These are phyloP conservation scores for Diploscapter pachys DNA, from an alignment of 1,140 invertebrate species.

Conservation along the genomic window DNA sequence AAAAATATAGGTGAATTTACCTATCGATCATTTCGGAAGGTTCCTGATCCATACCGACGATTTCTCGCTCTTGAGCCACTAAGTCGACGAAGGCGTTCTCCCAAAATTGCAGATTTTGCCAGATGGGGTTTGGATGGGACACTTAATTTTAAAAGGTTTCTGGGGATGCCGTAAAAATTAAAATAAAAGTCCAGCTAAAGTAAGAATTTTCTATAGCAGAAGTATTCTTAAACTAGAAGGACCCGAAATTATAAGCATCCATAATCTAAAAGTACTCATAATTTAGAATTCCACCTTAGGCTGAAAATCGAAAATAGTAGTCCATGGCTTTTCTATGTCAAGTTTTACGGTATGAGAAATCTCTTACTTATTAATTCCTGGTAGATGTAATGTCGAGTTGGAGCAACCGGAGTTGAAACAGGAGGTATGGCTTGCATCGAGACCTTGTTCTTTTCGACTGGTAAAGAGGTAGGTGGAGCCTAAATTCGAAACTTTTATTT, in stretches of 20 bases:
- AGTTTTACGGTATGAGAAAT: neutral
- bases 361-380: conserved; percentile 44
- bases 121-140: conserved; percentile 72
- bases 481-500: too few relatives aligned
- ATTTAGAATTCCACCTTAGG: too few relatives aligned
- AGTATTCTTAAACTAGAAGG: neutral
- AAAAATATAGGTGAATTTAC: neutral
- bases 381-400: conserved; percentile 42
- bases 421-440: too few relatives aligned
- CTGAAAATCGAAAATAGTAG: too few relatives aligned
- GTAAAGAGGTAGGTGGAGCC: too few relatives aligned
- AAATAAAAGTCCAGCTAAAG: conserved; percentile 4
- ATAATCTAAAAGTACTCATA: neutral
- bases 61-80: conserved; percentile 95
- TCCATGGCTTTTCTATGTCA: too few relatives aligned
- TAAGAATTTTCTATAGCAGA: neutral
- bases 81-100: conserved; percentile 97
- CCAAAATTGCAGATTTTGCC: conserved; percentile 99
- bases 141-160: conserved; percentile 21
- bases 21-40: conserved; percentile 98
- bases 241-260: conserved; percentile 3
- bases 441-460: too few relatives aligned
- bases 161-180: too few relatives aligned
- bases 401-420: conserved; percentile 26
- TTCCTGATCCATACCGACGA: conserved; percentile 99